Conservation (phyloP, 2,113 vertebrate species). For the Chascanopsetta lugubris region DNA sequence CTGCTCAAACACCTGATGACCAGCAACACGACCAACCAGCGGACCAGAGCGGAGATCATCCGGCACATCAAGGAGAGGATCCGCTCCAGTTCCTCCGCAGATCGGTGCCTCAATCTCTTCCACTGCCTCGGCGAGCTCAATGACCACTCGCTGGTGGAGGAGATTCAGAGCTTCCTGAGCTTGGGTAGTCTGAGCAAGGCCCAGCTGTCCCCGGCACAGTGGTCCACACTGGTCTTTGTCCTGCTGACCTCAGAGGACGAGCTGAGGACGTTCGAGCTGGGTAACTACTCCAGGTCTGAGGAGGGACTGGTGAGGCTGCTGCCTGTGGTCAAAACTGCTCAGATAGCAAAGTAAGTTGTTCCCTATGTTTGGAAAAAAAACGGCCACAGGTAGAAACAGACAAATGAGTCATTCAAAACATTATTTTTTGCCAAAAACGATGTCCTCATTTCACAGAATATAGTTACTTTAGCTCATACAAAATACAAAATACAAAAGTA, state of each 20-base stretch:
- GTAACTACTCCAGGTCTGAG: constrained; percentile 61
- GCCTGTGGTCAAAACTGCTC: constrained; percentile 63
- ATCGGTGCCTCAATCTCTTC: constrained; percentile 70
- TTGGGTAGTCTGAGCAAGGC: constrained; percentile 26
- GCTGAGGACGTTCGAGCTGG: constrained; percentile 57
- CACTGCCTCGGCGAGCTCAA: constrained; percentile 73
- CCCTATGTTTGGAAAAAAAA: background rate
- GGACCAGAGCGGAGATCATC: constrained; percentile 42
- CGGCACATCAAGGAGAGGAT: constrained; percentile 69
- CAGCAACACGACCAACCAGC: constrained; percentile 37
- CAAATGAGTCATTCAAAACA: too few relatives aligned
- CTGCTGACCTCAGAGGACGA: constrained; percentile 70
- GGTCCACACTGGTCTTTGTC: constrained; percentile 67
- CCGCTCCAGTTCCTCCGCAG: constrained; percentile 26
- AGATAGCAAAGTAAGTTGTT: constrained; percentile 53
- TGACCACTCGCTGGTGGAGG: constrained; percentile 63
- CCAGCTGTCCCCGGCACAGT: constrained; percentile 61
- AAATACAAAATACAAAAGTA: too few relatives aligned
- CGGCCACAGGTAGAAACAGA: background rate
- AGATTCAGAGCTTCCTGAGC: constrained; percentile 61
- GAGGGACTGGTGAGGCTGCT: constrained; percentile 64
- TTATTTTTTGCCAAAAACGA: too few relatives aligned
- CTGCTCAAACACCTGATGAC: constrained; percentile 56
- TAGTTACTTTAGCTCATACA: too few relatives aligned
- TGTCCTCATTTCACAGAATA: too few relatives aligned